Evolutionary conservation across 2,113 vertebrate species (phyloP).

Genomic region (Eurypyga helias): DNA sequence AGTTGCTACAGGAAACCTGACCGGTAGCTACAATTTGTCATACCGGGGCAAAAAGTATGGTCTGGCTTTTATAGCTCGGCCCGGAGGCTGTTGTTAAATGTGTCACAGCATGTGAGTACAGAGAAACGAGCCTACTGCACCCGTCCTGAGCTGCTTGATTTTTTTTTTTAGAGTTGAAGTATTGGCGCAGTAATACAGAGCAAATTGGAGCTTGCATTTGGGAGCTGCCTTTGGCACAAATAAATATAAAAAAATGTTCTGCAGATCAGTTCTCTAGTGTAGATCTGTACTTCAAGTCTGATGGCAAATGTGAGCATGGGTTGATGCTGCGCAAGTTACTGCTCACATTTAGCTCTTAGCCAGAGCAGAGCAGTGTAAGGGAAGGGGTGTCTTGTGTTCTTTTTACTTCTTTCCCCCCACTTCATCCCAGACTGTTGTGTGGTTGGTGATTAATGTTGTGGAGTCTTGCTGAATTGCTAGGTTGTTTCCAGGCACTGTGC

Average conservation of each 20-base stretch:
- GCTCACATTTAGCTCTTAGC: neutral
- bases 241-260: neutral
- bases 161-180: neutral
- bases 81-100: neutral
- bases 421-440: neutral
- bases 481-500: neutral
- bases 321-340: neutral
- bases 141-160: neutral
- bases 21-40: neutral
- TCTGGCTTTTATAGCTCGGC: neutral
- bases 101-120: neutral
- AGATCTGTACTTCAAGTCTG: neutral
- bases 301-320: neutral
- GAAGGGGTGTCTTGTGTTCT: neutral
- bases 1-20: too few relatives aligned
- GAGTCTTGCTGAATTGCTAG: neutral
- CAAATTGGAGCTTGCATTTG: neutral
- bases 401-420: rapidly evolving
- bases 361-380: neutral
- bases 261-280: neutral
- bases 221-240: neutral
- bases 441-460: neutral
- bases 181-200: neutral
- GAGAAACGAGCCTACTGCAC: neutral
- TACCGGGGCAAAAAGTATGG: neutral